phyloP scores from a whole-genome alignment of 2,888 invertebrate species.

The Parnassius mnemosyne region DNA sequence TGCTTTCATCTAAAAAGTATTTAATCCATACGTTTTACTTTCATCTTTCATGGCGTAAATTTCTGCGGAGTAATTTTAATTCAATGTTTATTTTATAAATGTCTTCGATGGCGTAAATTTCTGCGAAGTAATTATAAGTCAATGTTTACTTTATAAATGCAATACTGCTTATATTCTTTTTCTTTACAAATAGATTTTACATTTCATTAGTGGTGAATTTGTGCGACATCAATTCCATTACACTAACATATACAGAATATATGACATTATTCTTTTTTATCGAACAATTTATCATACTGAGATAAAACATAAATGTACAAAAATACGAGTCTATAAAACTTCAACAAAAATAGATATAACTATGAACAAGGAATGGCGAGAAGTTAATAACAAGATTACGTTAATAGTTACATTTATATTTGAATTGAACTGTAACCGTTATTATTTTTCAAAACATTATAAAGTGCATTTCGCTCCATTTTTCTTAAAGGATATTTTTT shows the following conservation, averaged over 20 bases:
- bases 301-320: slow-evolving; percentile 38
- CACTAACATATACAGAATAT: slow-evolving; percentile 15
- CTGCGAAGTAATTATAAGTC: slow-evolving; percentile 8
- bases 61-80: no score
- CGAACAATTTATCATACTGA: slow-evolving; percentile 21
- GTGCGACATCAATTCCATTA: slow-evolving; percentile 11
- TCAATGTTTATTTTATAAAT: no score
- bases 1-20: no score
- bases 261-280: slow-evolving; percentile 17
- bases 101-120: not conserved
- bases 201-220: not conserved
- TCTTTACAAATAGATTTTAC: not conserved
- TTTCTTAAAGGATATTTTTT: no score
- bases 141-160: slow-evolving; percentile 1
- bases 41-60: no score
- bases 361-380: slow-evolving; percentile 58
- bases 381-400: slow-evolving; percentile 43
- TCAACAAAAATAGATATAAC: slow-evolving; percentile 43
- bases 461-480: not conserved
- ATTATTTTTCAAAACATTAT: slow-evolving; percentile 4
- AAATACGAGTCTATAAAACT: slow-evolving; percentile 39
- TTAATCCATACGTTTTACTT: no score
- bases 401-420: slow-evolving; percentile 30
- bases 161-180: not conserved
- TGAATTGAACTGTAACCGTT: slow-evolving; percentile 1